Conservation (phyloP, 2,888 invertebrate species). For the Ganaspis brasiliensis region DNA sequence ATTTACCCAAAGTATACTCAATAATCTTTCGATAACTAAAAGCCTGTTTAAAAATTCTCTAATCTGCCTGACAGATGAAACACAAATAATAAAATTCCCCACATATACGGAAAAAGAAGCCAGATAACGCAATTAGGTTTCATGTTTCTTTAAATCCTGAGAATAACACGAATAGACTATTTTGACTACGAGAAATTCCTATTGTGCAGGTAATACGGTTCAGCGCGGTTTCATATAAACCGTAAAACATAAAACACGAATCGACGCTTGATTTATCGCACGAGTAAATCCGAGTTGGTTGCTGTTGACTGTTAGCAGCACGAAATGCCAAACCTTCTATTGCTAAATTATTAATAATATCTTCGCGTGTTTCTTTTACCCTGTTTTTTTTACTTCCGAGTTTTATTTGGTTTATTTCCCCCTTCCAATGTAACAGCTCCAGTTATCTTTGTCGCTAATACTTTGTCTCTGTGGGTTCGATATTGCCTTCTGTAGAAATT, state of each 20-base stretch:
- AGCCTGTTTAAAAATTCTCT: neutral
- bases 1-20: conserved; percentile 1
- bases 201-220: neutral
- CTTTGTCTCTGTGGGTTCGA: neutral
- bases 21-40: conserved; percentile 8
- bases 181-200: neutral
- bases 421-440: neutral
- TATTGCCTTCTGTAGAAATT: neutral
- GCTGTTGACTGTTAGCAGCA: conserved; percentile 17
- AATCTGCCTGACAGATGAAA: neutral
- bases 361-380: neutral
- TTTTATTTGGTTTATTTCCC: neutral
- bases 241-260: conserved; percentile 15
- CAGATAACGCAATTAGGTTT: neutral
- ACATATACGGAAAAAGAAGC: neutral
- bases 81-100: neutral
- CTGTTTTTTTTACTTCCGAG: neutral
- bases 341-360: conserved; percentile 23
- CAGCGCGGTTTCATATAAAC: neutral
- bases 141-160: neutral
- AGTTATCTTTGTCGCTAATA: neutral
- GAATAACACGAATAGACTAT: neutral
- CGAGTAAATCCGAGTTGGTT: neutral
- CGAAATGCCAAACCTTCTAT: conserved; percentile 17
- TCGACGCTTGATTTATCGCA: conserved; percentile 15